Evolutionary conservation across 2,797 vertebrate genomes (phyloP), one percentile per base, ranked within the genome.

Genomic region (Octomys mimax): DNA sequence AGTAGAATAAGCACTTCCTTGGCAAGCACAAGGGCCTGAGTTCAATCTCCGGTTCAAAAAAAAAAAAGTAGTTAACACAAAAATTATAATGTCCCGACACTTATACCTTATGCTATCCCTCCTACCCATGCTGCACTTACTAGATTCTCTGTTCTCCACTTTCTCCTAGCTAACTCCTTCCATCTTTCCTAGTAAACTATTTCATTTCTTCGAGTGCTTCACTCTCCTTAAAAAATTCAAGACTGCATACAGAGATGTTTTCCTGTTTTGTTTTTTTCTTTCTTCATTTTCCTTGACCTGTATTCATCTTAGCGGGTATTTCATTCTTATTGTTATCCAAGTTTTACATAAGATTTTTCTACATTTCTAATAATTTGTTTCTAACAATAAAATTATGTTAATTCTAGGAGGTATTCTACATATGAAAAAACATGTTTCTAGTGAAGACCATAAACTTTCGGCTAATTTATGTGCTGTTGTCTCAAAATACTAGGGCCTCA

Each of bases 401-500:
- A 57, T 52, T 31, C n/a, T 73, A 26, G 9, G 22, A 19, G 0
- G 59, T 4, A 59, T 31, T 64, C 24, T 59, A 31, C 19, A 24
- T 2, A 49, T 11, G 66, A 7, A 6, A 5, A 73, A 21, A 59
- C 7, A 83, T 78, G 42, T 80, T n/a, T 46, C 26, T n/a, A 66
- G 42, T 81, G 31, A 61, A 89, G 92, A 66, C 0, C 2, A 46
- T 83, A 36, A 36, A 52, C 83, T 96, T n/a, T 28, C 10, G 28
- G 4, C 31, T 64, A 95, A 96, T 95, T 84, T 95, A 87, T 28
- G 2, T 71, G 62, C 94, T 90, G 66, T 88, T 77, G 73, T 95
- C 87, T 95, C 87, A 96, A 96, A 97, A 21, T 81, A 84, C 24
- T 24, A 28, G 7, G 24, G 3, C 12, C 13, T 96, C 77, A 89